Base-by-base conservation (phyloP, 2,113 vertebrate genomes). In the Galbula dea region DNA sequence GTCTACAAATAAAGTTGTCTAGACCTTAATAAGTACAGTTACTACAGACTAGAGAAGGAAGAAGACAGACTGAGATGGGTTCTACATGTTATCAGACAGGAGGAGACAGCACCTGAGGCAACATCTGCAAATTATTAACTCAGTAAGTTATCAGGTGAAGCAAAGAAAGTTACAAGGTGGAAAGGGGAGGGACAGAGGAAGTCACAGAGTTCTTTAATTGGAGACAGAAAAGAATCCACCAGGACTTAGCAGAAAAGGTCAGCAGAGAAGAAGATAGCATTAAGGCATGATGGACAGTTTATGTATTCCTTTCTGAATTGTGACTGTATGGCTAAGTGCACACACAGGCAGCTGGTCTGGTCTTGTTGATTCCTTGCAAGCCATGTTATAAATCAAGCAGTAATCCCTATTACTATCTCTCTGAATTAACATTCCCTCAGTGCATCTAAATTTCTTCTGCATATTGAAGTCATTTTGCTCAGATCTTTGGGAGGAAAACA, bases 381-480 rank as follows among this genome's bases (percentile, higher is more conserved):
- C 41, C 46, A 59, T 57, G 15, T 61, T 43, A 88, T 83, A 93
- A 94, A 97, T 96, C 95, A 96, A 87, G 39, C 16, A 45, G 63
- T 80, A 90, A 95, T 90, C 82, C 86, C 85, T 52, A 24, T 49
- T 86, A 36, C 69, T 83, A 29, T 80, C 82, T 88, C 54, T 91
- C 71, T 45, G 79, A 92, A 92, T 91, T 86, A 69, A 45, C 32
- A 84, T 86, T 93, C 88, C 85, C 90, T 82, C 43, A 2, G 45
- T 76, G 49, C 49, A 87, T 49, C 11, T 39, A 86, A 91, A 93
- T 84, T 80, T 94, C 91, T 88, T 91, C 78, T 78, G 51, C 93
- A 94, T 73, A 78, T 48, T 94, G 88, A 97, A 97, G 91, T 88
- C 18, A 93, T 97, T 97, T 91, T 90, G 57, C 62, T 89, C 51